phyloP scores from a whole-genome alignment of 2,888 invertebrate genomes.

The Matsumyia berberina region DNA sequence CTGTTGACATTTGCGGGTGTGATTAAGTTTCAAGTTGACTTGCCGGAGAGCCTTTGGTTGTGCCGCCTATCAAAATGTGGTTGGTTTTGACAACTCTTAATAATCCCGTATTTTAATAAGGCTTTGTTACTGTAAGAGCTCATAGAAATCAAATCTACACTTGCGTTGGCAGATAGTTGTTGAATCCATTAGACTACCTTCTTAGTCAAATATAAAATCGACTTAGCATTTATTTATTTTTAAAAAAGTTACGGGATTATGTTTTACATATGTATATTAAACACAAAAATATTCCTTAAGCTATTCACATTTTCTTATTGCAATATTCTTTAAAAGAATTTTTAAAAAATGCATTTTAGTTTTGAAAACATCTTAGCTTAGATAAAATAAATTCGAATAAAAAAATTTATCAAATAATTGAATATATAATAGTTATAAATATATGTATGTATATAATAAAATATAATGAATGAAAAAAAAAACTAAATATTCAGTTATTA shows the following conservation, averaged over 20 bases:
- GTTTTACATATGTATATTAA: not conserved
- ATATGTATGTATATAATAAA: slow-evolving; percentile 11
- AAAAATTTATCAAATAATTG: slow-evolving; percentile 24
- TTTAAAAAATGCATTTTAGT: slow-evolving; percentile 28
- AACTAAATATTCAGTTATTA: slow-evolving; percentile 51
- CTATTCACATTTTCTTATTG: slow-evolving; percentile 25
- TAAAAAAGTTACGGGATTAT: no score
- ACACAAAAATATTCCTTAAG: not conserved
- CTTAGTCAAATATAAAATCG: not conserved
- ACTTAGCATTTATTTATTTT: not conserved
- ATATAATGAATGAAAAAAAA: slow-evolving; percentile 6
- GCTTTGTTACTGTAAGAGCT: no score
- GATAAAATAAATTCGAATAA: slow-evolving; percentile 16
- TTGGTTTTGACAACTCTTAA: no score
- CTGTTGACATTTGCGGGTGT: no score
- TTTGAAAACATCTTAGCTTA: slow-evolving; percentile 43
- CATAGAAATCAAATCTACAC: not conserved
- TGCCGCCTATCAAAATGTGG: no score
- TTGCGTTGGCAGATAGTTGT: not conserved
- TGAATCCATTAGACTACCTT: not conserved
- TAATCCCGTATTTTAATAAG: no score
- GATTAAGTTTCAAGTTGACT: no score
- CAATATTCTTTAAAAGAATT: slow-evolving; percentile 73
- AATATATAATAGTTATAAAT: slow-evolving; percentile 18
- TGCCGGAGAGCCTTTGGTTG: no score